phyloP scores from a whole-genome alignment of 2,888 invertebrate genomes.

The Cybosia mesomella region DNA sequence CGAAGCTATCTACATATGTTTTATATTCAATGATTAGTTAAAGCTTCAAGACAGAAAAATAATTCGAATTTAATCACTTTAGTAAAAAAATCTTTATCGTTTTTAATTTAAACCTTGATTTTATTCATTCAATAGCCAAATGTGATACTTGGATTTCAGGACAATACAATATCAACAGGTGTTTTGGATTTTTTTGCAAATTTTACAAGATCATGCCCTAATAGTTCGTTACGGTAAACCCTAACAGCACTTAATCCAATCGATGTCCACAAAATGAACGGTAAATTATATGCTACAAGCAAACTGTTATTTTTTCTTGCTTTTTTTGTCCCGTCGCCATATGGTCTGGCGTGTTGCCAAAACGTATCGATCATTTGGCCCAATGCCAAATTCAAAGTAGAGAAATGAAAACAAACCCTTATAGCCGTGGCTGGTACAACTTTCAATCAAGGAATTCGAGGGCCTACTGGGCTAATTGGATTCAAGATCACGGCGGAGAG shows the following conservation, averaged over 20 bases:
- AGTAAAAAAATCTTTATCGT: neutral
- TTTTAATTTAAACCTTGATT: neutral
- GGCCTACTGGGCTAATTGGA: slow-evolving; percentile 29
- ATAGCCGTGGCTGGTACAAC: slow-evolving; percentile 38
- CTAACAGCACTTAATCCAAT: slow-evolving; percentile 36
- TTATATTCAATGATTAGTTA: neutral
- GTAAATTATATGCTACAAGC: slow-evolving; percentile 60
- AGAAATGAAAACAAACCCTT: slow-evolving; percentile 74
- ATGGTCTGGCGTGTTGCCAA: slow-evolving; percentile 74
- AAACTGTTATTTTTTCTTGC: slow-evolving; percentile 53
- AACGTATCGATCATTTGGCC: slow-evolving; percentile 80
- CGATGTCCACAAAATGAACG: slow-evolving; percentile 48
- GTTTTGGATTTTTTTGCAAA: neutral
- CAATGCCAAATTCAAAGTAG: slow-evolving; percentile 69
- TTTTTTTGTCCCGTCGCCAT: slow-evolving; percentile 64
- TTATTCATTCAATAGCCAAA: neutral
- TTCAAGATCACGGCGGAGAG: slow-evolving; percentile 13
- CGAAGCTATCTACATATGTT: neutral
- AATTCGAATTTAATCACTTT: neutral
- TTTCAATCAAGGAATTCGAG: slow-evolving; percentile 48
- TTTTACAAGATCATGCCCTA: neutral
- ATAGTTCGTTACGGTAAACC: slow-evolving; percentile 6
- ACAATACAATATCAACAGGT: slow-evolving; percentile 2
- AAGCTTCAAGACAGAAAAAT: neutral
- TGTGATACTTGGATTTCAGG: neutral